Base-by-base conservation (phyloP, 2,113 vertebrate genomes). In the Eublepharis macularius region DNA sequence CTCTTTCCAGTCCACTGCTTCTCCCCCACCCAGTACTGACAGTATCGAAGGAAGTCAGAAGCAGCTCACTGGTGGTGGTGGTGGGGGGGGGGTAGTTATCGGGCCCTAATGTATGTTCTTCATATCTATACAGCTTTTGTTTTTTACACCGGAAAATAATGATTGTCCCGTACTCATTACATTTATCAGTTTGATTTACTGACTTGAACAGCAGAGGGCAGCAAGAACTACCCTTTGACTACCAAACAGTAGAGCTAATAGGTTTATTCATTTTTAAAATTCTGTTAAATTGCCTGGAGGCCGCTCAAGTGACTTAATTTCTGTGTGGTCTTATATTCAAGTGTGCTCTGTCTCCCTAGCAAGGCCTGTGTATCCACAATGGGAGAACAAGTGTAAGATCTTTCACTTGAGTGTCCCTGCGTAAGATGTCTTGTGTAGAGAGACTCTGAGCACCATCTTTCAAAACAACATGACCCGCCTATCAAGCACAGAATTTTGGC, bases 191-290 rank as follows among this genome's bases (percentile, higher is more conserved):
- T 76, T 73, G 60, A 70, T 92, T 80, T 32, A 80, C 13, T 74
- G 70, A 34, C 86, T n/a, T 65, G 66, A 84, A 82, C 95, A 4
- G 81, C 81, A 96, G 95, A 95, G 96, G 96, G 94, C 95, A 96
- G 95, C 92, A 95, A 82, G 91, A 86, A 78, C 19, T 79, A 26
- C 21, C 79, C 63, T 1, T 16, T 45, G 0, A 57, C 34, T 21
- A 1, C 57, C 32, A 60, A 16, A 4, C n/a, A n/a, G 2, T 54
- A 32, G 47, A 76, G 8, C 51, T 49, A 26, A 39, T 13, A 43
- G 4, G 4, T 8, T 26, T 63, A 24, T 29, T 63, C 60, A 63
- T 63, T 63, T 2, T 19, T 7, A 63, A 29, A 63, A 29, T 26
- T 63, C 9, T 73, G 17, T 65, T 32, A 34, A 47, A 65, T 24